Conservation (phyloP, 2,888 invertebrate genomes). For the Macrophya annulata region DNA sequence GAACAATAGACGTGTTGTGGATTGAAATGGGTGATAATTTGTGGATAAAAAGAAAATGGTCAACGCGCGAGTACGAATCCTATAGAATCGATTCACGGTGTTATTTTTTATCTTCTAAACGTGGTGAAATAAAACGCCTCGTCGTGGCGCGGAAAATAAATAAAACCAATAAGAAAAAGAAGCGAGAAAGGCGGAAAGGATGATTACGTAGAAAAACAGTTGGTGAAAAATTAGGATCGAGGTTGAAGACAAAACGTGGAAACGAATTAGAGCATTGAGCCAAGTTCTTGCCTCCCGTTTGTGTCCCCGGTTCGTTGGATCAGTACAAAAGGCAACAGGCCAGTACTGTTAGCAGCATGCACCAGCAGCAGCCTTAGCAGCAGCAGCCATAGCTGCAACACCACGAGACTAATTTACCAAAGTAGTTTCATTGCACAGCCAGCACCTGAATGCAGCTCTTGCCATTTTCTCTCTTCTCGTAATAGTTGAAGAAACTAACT, state of each 20-base stretch:
- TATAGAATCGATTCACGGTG: neutral
- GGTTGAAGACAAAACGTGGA: slow-evolving; percentile 22
- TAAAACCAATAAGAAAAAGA: neutral
- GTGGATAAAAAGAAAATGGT: neutral
- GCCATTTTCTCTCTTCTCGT: slow-evolving; percentile 1
- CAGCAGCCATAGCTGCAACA: neutral
- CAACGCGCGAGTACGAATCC: neutral
- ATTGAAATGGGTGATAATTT: slow-evolving; percentile 25
- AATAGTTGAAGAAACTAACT: neutral
- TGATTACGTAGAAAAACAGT: neutral
- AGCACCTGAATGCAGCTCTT: neutral
- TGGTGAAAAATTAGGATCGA: slow-evolving; percentile 20
- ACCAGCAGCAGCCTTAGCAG: neutral
- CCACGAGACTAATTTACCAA: slow-evolving; percentile 14
- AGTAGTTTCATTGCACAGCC: neutral
- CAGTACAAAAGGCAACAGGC: slow-evolving; percentile 11
- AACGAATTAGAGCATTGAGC: slow-evolving; percentile 44
- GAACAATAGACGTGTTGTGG: slow-evolving; percentile 5
- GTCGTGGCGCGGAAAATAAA: neutral
- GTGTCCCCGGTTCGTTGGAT: slow-evolving; percentile 24
- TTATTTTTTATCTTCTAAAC: neutral
- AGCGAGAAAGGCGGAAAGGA: neutral
- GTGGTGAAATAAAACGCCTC: neutral
- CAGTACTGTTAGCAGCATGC: slow-evolving; percentile 9
- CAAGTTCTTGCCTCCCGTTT: slow-evolving; percentile 32